These are phyloP conservation scores for Paramuricea clavata DNA, from an alignment of 92 coral and sea anemone species.

Conservation along the genomic window DNA sequence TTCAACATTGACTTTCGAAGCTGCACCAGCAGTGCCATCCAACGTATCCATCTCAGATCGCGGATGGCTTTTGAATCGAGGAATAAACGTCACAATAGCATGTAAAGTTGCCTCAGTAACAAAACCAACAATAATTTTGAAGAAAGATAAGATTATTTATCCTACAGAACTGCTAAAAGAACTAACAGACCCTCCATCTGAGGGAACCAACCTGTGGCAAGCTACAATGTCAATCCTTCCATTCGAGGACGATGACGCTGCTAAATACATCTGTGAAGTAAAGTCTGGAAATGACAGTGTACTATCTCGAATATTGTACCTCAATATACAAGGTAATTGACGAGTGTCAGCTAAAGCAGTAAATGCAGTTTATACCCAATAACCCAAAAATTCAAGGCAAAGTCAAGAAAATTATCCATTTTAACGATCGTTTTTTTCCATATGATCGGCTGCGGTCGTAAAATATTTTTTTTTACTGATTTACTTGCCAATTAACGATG, in stretches of 20 bases:
- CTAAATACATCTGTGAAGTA: slow-evolving; percentile 14
- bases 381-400: too few relatives aligned
- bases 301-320: not conserved
- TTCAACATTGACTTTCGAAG: slow-evolving; percentile 1
- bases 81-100: not conserved
- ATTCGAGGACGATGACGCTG: not conserved
- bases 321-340: slow-evolving; percentile 29
- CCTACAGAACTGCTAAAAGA: not conserved
- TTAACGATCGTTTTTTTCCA: too few relatives aligned
- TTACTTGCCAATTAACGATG: too few relatives aligned
- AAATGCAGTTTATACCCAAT: too few relatives aligned
- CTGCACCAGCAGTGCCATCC: slow-evolving; percentile 4
- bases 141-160: too few relatives aligned
- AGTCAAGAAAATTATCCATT: too few relatives aligned
- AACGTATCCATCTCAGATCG: not conserved
- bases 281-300: not conserved
- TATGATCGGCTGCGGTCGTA: too few relatives aligned
- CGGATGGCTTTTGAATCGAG: not conserved
- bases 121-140: not conserved
- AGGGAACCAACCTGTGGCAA: not conserved
- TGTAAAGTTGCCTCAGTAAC: not conserved
- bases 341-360: too few relatives aligned
- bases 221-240: not conserved
- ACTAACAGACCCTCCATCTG: not conserved
- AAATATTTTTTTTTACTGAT: too few relatives aligned